Percentiles rank a stretch among this genome's conserved stretches.
phyloP scores from a whole-genome alignment of 53 echinoderm and acorn worm genomes.

The Pentamera pediparva region DNA sequence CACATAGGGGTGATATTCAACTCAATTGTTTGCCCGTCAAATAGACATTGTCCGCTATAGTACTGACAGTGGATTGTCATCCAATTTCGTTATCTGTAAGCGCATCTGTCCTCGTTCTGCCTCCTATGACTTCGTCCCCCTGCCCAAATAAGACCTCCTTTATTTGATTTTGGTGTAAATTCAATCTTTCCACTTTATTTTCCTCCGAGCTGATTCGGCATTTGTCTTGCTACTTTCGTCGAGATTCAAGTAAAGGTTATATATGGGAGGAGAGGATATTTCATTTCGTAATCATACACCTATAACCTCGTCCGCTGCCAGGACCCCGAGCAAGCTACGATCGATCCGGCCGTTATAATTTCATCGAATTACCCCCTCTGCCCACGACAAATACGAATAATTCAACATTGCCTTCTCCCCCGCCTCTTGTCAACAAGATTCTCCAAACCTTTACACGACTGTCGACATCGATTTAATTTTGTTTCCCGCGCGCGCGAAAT shows the following conservation, averaged over 20 bases:
- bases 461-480: conserved; percentile 33
- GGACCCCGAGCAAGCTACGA: conserved; percentile 9
- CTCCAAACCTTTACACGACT: conserved; percentile 33
- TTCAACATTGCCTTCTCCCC: conserved; percentile 30
- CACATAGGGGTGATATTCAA: no score
- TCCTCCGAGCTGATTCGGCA: conserved; percentile 2
- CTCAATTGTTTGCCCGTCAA: background rate
- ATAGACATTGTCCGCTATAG: conserved; percentile 17
- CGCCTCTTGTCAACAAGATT: conserved; percentile 32
- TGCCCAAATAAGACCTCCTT: conserved; percentile 35
- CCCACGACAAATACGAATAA: conserved; percentile 29
- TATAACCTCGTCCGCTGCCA: conserved; percentile 17
- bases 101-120: background rate
- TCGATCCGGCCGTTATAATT: conserved; percentile 16
- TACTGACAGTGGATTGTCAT: conserved; percentile 8
- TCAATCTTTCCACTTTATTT: conserved; percentile 13
- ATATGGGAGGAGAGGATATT: conserved; percentile 23
- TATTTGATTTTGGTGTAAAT: conserved; percentile 28
- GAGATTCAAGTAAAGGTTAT: no score
- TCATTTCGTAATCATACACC: conserved; percentile 37
- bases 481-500: conserved; percentile 7
- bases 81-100: conserved; percentile 24
- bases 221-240: no score
- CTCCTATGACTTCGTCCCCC: conserved; percentile 15
- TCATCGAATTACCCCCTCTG: conserved; percentile 34